phyloP scores from a whole-genome alignment of 1,140 invertebrate genomes.

The Rhopalosiphum padi region DNA sequence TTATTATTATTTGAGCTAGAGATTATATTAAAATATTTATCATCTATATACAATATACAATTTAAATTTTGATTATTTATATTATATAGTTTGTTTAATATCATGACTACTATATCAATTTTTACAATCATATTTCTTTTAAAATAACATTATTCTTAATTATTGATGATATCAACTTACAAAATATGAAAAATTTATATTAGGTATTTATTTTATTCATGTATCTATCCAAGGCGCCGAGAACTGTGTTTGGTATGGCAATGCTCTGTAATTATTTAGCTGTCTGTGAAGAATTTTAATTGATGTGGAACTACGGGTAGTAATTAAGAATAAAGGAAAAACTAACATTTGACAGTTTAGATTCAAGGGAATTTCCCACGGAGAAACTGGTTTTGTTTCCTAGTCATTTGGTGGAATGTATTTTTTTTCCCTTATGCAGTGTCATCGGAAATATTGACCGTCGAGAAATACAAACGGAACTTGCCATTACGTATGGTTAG shows the following conservation, averaged over 20 bases:
- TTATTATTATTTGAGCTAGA: background rate
- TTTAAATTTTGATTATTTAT: background rate
- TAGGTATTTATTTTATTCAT: background rate
- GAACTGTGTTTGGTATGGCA: background rate
- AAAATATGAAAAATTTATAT: background rate
- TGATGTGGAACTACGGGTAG: background rate
- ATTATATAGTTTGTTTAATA: background rate
- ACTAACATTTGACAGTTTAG: conserved; percentile 18
- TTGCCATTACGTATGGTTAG: background rate
- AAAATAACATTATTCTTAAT: background rate
- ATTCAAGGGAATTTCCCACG: conserved; percentile 30
- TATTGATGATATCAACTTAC: background rate
- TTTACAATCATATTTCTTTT: background rate
- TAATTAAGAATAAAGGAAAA: background rate
- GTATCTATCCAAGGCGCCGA: background rate
- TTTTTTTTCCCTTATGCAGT: background rate
- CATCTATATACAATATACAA: background rate
- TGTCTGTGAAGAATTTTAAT: conserved; percentile 34
- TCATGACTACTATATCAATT: background rate
- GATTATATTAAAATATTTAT: background rate
- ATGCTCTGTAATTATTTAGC: background rate
- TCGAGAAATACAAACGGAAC: background rate
- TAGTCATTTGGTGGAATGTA: background rate
- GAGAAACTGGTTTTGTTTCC: conserved; percentile 36
- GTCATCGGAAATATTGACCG: background rate